A percentile compares a stretch with the other conserved stretches of the same genome.
These are phyloP conservation scores for Heterocephalus glaber DNA, from an alignment of 2,113 vertebrate species.

Conservation along the genomic window DNA sequence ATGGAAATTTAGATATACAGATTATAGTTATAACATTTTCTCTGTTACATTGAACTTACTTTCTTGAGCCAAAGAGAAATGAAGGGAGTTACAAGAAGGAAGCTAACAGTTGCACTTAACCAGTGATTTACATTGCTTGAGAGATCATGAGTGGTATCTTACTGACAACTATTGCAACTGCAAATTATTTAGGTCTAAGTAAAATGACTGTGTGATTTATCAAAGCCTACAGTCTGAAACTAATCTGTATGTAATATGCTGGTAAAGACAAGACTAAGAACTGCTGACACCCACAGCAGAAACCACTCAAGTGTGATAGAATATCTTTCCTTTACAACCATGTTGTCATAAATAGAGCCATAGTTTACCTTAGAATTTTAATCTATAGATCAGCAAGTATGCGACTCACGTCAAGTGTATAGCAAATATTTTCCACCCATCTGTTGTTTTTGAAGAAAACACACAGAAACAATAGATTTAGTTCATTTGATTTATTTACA, in stretches of 20 bases:
- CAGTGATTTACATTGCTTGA: not conserved
- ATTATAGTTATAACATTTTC: not conserved
- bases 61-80: not conserved
- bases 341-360: not conserved
- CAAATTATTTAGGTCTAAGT: not conserved
- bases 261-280: not conserved
- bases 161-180: not conserved
- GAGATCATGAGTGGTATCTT: not conserved
- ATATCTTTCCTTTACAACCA: not conserved
- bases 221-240: not conserved
- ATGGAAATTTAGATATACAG: not conserved
- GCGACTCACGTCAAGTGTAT: not conserved
- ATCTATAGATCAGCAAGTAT: not conserved
- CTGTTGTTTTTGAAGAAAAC: not conserved
- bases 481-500: not conserved
- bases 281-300: not conserved
- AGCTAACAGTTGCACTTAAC: not conserved
- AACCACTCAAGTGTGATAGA: not conserved
- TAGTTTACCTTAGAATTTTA: not conserved
- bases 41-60: not conserved
- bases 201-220: conserved; percentile 26
- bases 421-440: not conserved
- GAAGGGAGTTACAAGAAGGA: not conserved
- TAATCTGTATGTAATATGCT: not conserved
- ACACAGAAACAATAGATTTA: not conserved